Evolutionary conservation across 2,797 vertebrate species (phyloP).

Genomic region (Microhierax caerulescens): DNA sequence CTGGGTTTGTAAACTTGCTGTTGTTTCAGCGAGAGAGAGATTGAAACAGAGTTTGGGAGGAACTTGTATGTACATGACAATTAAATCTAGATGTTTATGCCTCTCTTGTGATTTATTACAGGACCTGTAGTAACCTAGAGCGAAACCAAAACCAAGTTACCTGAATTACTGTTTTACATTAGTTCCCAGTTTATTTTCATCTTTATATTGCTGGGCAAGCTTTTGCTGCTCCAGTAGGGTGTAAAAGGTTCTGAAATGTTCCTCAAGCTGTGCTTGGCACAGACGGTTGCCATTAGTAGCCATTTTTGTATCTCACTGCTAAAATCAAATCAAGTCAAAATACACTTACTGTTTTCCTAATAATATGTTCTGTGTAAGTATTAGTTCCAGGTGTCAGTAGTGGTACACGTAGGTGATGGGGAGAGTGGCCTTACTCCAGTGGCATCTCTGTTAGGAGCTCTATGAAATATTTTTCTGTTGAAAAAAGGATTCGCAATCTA

Average conservation of each 20-base stretch:
- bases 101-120: constrained; percentile 1
- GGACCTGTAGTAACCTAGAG: background rate
- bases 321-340: background rate
- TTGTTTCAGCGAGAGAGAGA: background rate
- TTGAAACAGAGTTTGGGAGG: background rate
- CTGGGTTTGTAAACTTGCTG: background rate
- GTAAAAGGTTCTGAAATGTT: background rate
- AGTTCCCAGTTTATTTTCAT: background rate
- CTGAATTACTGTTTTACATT: background rate
- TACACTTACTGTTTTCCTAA: background rate
- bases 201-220: background rate
- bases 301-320: background rate
- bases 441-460: background rate
- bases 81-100: background rate
- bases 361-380: background rate
- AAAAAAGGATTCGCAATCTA: background rate
- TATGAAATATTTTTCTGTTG: background rate
- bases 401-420: background rate
- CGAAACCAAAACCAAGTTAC: background rate
- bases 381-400: background rate
- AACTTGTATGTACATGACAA: background rate
- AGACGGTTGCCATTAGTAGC: background rate
- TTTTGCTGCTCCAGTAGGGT: background rate
- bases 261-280: background rate
- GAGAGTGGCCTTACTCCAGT: background rate